Conservation (phyloP, 2,113 vertebrate genomes). For the Arenaria interpres region DNA sequence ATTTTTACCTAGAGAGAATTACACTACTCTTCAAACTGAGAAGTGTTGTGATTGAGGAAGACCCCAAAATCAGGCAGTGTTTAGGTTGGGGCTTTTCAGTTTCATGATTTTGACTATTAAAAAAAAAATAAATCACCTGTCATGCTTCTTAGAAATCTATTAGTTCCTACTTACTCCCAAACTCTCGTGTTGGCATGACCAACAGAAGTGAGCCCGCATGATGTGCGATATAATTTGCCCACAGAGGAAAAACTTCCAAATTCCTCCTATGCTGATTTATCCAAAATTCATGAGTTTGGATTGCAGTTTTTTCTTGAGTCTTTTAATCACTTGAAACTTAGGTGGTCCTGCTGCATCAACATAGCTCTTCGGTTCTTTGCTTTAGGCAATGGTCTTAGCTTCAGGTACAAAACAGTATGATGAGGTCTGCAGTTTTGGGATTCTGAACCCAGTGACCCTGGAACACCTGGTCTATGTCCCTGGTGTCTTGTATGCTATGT, state of each 20-base stretch:
- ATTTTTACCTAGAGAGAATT: not conserved
- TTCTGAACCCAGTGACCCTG: rapidly evolving
- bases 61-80: not conserved
- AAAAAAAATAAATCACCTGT: not conserved
- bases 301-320: not conserved
- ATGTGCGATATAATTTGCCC: rapidly evolving
- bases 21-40: not conserved
- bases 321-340: not conserved
- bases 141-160: not conserved
- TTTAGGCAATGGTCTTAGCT: not conserved
- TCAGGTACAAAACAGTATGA: not conserved
- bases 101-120: not conserved
- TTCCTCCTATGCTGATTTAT: not conserved
- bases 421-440: not conserved
- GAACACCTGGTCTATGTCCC: not conserved
- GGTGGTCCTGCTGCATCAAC: not conserved
- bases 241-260: not conserved
- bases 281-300: not conserved
- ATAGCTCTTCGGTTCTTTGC: not conserved
- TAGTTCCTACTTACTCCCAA: not conserved
- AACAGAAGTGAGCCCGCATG: not conserved
- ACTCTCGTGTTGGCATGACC: not conserved
- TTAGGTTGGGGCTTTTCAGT: not conserved
- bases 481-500: not conserved
- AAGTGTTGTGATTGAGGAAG: not conserved